Conservation (phyloP, 2,113 vertebrate species). For the Percopsis transmontana region DNA sequence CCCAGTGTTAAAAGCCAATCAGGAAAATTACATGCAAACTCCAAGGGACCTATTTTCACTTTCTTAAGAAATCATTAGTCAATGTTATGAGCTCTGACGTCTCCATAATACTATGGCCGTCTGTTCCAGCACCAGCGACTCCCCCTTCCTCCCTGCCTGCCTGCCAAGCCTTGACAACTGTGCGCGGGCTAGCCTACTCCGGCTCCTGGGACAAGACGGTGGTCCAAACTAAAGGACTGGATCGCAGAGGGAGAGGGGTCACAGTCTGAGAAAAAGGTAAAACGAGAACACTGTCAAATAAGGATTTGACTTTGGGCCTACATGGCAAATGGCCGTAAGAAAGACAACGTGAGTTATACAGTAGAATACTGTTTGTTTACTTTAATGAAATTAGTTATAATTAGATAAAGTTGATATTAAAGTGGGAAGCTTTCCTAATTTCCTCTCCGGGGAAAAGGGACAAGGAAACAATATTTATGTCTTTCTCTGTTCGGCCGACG, state of each 20-base stretch:
- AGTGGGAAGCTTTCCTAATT: conserved; percentile 10
- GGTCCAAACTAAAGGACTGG: conserved; percentile 34
- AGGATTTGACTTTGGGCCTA: not conserved
- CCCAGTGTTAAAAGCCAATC: conserved; percentile 97
- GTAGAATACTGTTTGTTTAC: too few relatives aligned
- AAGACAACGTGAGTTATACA: too few relatives aligned
- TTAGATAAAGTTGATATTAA: not conserved
- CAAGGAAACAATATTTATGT: conserved; percentile 48
- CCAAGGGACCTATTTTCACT: conserved; percentile 86
- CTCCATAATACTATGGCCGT: conserved; percentile 70
- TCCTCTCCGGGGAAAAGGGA: conserved; percentile 32
- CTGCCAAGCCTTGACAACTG: conserved; percentile 48
- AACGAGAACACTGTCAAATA: not conserved
- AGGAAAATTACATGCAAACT: conserved; percentile 96
- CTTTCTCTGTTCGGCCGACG: conserved; percentile 9
- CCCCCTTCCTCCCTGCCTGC: conserved; percentile 31
- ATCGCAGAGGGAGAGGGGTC: not conserved
- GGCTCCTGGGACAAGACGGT: conserved; percentile 32
- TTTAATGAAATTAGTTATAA: too few relatives aligned
- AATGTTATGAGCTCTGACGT: conserved; percentile 76
- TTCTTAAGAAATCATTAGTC: conserved; percentile 86
- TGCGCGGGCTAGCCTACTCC: conserved; percentile 37
- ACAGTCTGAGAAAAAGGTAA: not conserved
- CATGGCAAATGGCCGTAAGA: not conserved
- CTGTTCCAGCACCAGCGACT: conserved; percentile 50